phyloP scores from a whole-genome alignment of 2,113 vertebrate genomes.

The Vidua macroura region DNA sequence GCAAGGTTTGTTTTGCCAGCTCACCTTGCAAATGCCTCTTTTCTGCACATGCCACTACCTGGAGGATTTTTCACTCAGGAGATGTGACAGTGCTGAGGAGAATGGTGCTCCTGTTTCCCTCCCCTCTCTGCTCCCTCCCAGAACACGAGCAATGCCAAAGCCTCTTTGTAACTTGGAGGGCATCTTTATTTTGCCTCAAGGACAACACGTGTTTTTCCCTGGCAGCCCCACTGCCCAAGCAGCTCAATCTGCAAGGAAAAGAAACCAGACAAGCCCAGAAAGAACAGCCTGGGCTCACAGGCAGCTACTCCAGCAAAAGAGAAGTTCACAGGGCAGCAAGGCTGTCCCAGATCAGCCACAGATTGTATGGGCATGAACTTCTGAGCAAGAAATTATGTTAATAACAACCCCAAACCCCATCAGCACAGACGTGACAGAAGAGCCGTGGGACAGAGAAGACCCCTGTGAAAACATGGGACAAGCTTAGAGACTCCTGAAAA shows the following conservation, averaged over 20 bases:
- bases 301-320: not conserved
- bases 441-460: not conserved
- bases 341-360: not conserved
- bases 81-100: not conserved
- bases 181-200: conserved; percentile 34
- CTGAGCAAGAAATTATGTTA: not conserved
- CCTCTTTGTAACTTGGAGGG: not conserved
- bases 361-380: not conserved
- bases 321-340: not conserved
- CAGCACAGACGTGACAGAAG: not conserved
- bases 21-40: conserved; percentile 24
- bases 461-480: not conserved
- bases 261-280: not conserved
- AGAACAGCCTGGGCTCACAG: not conserved
- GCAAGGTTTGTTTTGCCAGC: conserved; percentile 5
- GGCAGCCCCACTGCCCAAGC: not conserved
- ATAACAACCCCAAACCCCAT: not conserved
- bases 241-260: not conserved
- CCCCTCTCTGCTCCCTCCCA: not conserved
- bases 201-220: conserved; percentile 6
- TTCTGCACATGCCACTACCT: not conserved
- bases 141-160: not conserved
- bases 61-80: not conserved
- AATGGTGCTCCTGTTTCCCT: not conserved
- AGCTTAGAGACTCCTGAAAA: not conserved